Conservation (phyloP, 92 coral and sea anemone species). For the Epizoanthus stellaris region DNA sequence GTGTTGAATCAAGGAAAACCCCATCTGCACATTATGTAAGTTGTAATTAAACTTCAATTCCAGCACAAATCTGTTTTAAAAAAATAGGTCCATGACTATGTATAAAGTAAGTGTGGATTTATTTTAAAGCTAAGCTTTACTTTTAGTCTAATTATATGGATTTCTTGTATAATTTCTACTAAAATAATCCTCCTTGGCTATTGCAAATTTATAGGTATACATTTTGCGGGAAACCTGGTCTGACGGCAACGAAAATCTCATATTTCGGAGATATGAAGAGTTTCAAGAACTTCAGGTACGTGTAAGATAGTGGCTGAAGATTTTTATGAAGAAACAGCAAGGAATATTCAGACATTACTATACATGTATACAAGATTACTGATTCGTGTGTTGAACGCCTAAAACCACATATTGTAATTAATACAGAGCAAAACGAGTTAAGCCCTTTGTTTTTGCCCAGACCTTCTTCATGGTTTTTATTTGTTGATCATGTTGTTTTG, state of each 20-base stretch:
- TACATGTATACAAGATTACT: not conserved
- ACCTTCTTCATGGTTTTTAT: not conserved
- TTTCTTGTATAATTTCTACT: too few relatives aligned
- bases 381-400: too few relatives aligned
- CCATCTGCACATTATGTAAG: conserved; percentile 4
- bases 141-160: too few relatives aligned
- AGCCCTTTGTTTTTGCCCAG: not conserved
- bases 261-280: conserved; percentile 33
- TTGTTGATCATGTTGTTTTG: not conserved
- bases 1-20: conserved; percentile 23
- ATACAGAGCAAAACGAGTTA: not conserved
- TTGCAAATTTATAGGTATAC: not conserved
- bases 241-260: conserved; percentile 18
- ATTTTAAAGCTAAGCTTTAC: too few relatives aligned
- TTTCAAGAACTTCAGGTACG: conserved; percentile 12
- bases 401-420: not conserved
- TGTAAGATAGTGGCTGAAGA: not conserved
- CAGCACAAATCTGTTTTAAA: too few relatives aligned
- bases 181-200: too few relatives aligned
- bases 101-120: too few relatives aligned
- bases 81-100: too few relatives aligned
- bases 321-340: not conserved
- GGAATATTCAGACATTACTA: not conserved
- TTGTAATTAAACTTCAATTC: too few relatives aligned
- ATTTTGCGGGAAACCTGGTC: conserved; percentile 28